Conservation (phyloP, 2,888 invertebrate genomes). For the Agonopterix alstromeriana region DNA sequence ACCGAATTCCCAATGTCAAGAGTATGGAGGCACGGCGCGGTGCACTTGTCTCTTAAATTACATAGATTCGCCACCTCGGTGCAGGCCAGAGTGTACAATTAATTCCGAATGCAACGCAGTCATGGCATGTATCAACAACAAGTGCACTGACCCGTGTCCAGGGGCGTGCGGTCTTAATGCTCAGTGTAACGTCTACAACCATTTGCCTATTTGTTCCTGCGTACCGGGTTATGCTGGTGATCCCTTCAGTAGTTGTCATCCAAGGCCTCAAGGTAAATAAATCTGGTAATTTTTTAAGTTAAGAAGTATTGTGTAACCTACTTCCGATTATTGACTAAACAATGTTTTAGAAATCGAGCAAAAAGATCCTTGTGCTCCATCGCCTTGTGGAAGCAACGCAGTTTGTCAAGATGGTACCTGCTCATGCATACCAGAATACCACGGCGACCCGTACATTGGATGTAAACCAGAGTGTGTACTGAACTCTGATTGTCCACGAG, state of each 20-base stretch:
- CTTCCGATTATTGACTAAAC: constrained; percentile 1
- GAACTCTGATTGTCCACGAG: constrained; percentile 82
- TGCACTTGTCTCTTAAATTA: constrained; percentile 84
- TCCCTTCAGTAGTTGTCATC: constrained; percentile 78
- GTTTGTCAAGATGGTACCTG: constrained; percentile 81
- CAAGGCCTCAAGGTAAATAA: constrained; percentile 38
- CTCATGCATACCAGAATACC: constrained; percentile 82
- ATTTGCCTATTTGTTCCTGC: constrained; percentile 83
- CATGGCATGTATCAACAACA: constrained; percentile 82
- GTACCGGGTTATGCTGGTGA: constrained; percentile 82
- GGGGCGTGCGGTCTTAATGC: constrained; percentile 87
- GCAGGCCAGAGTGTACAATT: constrained; percentile 83
- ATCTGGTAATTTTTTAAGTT: constrained; percentile 1
- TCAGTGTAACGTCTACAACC: constrained; percentile 83
- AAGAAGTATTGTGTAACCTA: background rate
- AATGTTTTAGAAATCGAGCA: constrained; percentile 46
- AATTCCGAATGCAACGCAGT: constrained; percentile 83
- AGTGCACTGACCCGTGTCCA: constrained; percentile 86
- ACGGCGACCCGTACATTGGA: constrained; percentile 83
- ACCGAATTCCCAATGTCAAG: constrained; percentile 83
- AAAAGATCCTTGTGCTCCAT: constrained; percentile 80
- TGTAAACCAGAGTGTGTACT: constrained; percentile 89
- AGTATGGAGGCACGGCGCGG: constrained; percentile 79
- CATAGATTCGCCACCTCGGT: constrained; percentile 85
- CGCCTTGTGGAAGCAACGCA: constrained; percentile 82